A percentile compares a stretch with the other conserved stretches of the same genome.
These are phyloP conservation scores for Upupa epops DNA, from an alignment of 2,113 vertebrate species.

Conservation along the genomic window DNA sequence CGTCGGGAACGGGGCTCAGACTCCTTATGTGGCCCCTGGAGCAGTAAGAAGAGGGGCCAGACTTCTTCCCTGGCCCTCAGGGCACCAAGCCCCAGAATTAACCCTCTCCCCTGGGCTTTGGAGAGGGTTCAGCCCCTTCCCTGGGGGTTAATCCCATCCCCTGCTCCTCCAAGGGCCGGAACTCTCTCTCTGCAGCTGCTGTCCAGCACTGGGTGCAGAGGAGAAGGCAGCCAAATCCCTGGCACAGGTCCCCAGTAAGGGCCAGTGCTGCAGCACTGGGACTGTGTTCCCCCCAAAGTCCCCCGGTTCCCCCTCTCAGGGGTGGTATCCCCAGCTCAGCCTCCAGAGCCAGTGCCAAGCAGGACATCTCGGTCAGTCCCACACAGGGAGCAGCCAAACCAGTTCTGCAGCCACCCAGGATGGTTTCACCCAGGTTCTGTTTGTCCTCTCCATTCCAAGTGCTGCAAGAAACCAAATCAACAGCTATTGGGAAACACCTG, in stretches of 20 bases:
- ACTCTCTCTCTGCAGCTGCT: fast-evolving
- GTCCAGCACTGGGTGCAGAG: fast-evolving
- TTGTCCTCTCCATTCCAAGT: not conserved
- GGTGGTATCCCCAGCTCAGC: not conserved
- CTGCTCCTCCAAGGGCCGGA: not conserved
- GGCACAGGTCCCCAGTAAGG: not conserved
- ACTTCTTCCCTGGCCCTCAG: too few relatives aligned
- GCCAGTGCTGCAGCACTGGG: not conserved
- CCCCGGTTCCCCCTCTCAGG: fast-evolving
- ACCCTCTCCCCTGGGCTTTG: too few relatives aligned
- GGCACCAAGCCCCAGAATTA: too few relatives aligned
- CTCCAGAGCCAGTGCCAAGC: fast-evolving
- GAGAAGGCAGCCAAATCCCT: too few relatives aligned
- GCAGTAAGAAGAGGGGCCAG: too few relatives aligned
- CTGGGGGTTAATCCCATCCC: too few relatives aligned
- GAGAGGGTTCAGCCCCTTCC: too few relatives aligned
- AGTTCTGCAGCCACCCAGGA: not conserved
- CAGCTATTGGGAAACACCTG: not conserved
- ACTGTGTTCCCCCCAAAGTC: not conserved
- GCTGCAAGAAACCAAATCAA: fast-evolving
- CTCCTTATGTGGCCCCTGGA: too few relatives aligned
- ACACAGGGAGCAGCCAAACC: fast-evolving
- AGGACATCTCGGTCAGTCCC: fast-evolving
- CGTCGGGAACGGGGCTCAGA: too few relatives aligned
- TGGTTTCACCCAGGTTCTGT: fast-evolving